Base-by-base conservation (phyloP, 1,140 invertebrate species). In the Tetramorium alpestre region DNA sequence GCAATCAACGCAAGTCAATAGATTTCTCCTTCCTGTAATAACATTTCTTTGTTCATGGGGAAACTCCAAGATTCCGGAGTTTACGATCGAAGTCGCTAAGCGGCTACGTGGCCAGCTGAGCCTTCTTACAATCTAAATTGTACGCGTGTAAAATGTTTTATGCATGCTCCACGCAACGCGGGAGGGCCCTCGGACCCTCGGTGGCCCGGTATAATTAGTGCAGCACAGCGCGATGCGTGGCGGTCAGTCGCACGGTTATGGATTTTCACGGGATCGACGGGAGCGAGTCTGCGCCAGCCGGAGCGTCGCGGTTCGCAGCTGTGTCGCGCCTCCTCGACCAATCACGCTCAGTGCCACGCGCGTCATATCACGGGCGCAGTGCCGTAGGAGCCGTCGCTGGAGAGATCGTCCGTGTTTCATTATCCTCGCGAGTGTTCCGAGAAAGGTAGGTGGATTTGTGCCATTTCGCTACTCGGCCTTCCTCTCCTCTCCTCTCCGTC, bases 221-320 rank as follows among this genome's bases (percentile, higher is more conserved):
- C 3, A 44, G 2, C 25, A 16, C 10, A 6, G n/a, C 11, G 28
- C n/a, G 33, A 6, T 25, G 41, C 8, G 60, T 47, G 41, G 44
- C 28, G 60, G 67, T 75, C 67, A 22, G 75, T 75, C 44, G 70
- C 22, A 16, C 44, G 60, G 56, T 94, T 33, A 94, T 94, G 90
- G 93, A 94, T 94, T 94, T 94, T 94, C 91, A 81, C 80, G 78
- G 85, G 54, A 84, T 88, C 88, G 87, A 88, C 41, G 67, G 77
- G 75, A 86, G 88, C 64, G 88, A 93, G 90, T 77, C 90, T 92
- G 91, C 94, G 93, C 91, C 92, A 91, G 81, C 87, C 82, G 86
- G 13, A 69, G 86, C 80, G 87, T 86, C 90, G 88, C 77, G 88
- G 85, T 92, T 93, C 86, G 22, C 73, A 70, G 67, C 69, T 86